Conservation (phyloP, 2,113 vertebrate species). For the Percina caprodes region DNA sequence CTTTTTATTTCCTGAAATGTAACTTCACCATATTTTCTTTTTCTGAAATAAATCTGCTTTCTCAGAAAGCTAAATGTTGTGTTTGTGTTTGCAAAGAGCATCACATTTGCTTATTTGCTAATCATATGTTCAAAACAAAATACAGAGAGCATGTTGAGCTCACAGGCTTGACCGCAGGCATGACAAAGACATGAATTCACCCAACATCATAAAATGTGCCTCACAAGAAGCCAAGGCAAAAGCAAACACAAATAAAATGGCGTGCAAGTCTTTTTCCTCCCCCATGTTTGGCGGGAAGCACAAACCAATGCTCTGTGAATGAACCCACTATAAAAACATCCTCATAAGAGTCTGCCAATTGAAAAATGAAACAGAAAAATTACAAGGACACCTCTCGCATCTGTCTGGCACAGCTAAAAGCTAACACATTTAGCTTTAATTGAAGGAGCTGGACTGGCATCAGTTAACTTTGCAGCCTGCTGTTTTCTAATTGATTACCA, state of each 20-base stretch:
- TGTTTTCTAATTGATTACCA: constrained; percentile 55
- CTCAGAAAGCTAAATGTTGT: constrained; percentile 60
- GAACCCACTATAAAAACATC: constrained; percentile 60
- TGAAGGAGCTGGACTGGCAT: constrained; percentile 45
- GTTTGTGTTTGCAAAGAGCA: constrained; percentile 60
- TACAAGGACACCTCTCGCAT: constrained; percentile 70
- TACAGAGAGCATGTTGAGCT: constrained; percentile 62
- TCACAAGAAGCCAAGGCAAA: constrained; percentile 72
- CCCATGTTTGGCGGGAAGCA: constrained; percentile 33
- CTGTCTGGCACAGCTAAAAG: constrained; percentile 36
- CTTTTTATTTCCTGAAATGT: constrained; percentile 64
- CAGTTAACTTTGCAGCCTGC: constrained; percentile 28
- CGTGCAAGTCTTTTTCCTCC: constrained; percentile 51
- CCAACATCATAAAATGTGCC: constrained; percentile 69
- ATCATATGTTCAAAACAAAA: constrained; percentile 73
- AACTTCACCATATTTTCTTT: constrained; percentile 37
- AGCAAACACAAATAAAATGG: constrained; percentile 76
- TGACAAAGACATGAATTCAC: constrained; percentile 70
- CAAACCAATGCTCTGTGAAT: constrained; percentile 49
- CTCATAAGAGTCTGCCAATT: constrained; percentile 43
- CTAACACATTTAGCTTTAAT: constrained; percentile 22
- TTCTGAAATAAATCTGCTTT: constrained; percentile 61
- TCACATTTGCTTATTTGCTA: constrained; percentile 75
- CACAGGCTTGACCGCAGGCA: constrained; percentile 65
- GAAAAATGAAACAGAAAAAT: constrained; percentile 61